A percentile compares a stretch with the other conserved stretches of the same genome.
Evolutionary conservation across 2,888 invertebrate species (phyloP).

Genomic region (Drosophila merina): DNA sequence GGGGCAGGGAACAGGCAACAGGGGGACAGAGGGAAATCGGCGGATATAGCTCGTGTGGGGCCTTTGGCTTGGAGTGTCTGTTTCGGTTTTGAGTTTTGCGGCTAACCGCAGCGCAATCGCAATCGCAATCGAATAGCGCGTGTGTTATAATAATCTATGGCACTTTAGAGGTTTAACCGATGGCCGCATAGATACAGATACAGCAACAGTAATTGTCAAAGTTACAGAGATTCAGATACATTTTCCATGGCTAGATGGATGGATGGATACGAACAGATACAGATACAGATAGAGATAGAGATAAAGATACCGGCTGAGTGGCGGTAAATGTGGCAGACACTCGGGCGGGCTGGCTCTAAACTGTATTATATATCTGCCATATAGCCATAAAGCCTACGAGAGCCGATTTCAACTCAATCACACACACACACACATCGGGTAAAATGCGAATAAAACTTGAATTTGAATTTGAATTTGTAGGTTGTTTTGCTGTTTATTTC

Average conservation of each 20-base stretch:
- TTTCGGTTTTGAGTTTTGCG: constrained; percentile 52
- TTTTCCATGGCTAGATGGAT: constrained; percentile 38
- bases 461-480: constrained; percentile 70
- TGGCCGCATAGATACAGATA: constrained; percentile 40
- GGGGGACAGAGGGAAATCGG: neutral
- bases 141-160: constrained; percentile 56
- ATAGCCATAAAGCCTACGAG: constrained; percentile 45
- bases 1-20: neutral
- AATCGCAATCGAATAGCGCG: constrained; percentile 49
- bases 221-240: constrained; percentile 16
- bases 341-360: constrained; percentile 48
- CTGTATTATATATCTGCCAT: constrained; percentile 43
- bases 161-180: constrained; percentile 57
- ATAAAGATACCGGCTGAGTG: constrained; percentile 23
- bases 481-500: constrained; percentile 63
- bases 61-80: constrained; percentile 24
- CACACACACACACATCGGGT: constrained; percentile 25
- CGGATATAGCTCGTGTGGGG: constrained; percentile 38
- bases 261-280: constrained; percentile 19
- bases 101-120: constrained; percentile 52
- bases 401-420: constrained; percentile 20
- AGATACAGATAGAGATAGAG: constrained; percentile 15
- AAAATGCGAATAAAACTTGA: constrained; percentile 57
- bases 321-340: constrained; percentile 48
- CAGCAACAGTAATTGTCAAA: constrained; percentile 10